A percentile compares a stretch with the other conserved stretches of the same genome.
These are phyloP conservation scores for Griposia aprilina DNA, from an alignment of 2,888 invertebrate species.

Conservation along the genomic window DNA sequence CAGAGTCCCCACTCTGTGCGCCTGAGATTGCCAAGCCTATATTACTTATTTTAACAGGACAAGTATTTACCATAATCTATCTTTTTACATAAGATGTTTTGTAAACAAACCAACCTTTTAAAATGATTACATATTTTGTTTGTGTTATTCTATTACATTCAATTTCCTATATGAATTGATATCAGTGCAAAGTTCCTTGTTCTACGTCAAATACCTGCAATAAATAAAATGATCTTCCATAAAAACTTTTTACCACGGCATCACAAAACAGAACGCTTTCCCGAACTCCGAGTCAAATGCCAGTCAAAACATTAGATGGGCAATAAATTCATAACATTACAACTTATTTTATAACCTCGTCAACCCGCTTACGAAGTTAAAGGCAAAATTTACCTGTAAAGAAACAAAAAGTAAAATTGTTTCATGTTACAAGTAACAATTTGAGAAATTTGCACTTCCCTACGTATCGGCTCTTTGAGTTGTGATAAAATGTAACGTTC, in stretches of 20 bases:
- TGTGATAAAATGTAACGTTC: slow-evolving; percentile 41
- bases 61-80: not conserved
- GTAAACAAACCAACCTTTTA: not conserved
- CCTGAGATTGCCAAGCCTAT: not conserved
- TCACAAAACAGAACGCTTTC: not conserved
- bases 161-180: not conserved
- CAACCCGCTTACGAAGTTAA: slow-evolving; percentile 36
- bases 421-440: slow-evolving; percentile 47
- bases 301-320: slow-evolving; percentile 14
- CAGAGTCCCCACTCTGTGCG: no score
- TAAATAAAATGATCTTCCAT: slow-evolving; percentile 27
- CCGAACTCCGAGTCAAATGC: not conserved
- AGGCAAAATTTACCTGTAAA: slow-evolving; percentile 23
- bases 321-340: slow-evolving; percentile 35
- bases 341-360: slow-evolving; percentile 31
- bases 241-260: slow-evolving; percentile 4
- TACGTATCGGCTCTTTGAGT: slow-evolving; percentile 44
- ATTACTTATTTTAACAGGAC: not conserved
- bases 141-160: not conserved
- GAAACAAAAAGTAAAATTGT: slow-evolving; percentile 55
- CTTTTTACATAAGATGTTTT: not conserved
- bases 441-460: slow-evolving; percentile 42
- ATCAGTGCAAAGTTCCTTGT: slow-evolving; percentile 12
- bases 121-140: not conserved
- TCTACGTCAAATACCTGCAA: slow-evolving; percentile 1